phyloP scores from a whole-genome alignment of 2,113 vertebrate genomes.

The Erythrocebus patas region DNA sequence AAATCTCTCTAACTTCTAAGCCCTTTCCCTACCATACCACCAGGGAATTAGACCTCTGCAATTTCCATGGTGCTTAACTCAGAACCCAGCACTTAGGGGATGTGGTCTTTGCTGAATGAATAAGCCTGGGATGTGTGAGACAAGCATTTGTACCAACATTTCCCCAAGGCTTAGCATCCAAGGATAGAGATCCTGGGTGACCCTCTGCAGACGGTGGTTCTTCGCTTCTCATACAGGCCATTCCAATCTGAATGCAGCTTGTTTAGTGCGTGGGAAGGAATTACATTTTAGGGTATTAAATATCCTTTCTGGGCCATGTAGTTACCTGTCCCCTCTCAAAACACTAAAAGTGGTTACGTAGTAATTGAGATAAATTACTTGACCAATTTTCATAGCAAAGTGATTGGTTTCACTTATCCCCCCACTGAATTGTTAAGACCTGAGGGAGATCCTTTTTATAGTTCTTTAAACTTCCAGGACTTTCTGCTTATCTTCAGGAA shows the following conservation, averaged over 20 bases:
- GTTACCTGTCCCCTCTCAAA: background rate
- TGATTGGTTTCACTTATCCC: background rate
- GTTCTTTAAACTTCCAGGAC: background rate
- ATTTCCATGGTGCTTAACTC: background rate
- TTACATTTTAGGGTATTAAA: background rate
- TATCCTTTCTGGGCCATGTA: conserved; percentile 26
- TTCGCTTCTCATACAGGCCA: background rate
- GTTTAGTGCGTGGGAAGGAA: background rate
- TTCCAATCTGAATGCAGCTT: background rate
- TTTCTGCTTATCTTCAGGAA: background rate
- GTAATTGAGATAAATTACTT: conserved; percentile 46
- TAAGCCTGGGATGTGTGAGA: background rate
- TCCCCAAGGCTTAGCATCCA: background rate
- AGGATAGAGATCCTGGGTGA: background rate
- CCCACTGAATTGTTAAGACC: background rate
- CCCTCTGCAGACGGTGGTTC: background rate
- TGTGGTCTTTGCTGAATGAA: background rate
- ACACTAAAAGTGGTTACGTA: background rate
- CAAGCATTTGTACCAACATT: background rate
- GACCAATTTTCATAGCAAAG: conserved; percentile 20
- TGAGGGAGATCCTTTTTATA: background rate
- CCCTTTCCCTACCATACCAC: background rate
- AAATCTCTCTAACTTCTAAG: background rate
- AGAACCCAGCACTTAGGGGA: background rate
- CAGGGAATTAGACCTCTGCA: background rate